A percentile compares a stretch with the other conserved stretches of the same genome.
phyloP scores from a whole-genome alignment of 2,113 vertebrate genomes.

The Podiceps cristatus region DNA sequence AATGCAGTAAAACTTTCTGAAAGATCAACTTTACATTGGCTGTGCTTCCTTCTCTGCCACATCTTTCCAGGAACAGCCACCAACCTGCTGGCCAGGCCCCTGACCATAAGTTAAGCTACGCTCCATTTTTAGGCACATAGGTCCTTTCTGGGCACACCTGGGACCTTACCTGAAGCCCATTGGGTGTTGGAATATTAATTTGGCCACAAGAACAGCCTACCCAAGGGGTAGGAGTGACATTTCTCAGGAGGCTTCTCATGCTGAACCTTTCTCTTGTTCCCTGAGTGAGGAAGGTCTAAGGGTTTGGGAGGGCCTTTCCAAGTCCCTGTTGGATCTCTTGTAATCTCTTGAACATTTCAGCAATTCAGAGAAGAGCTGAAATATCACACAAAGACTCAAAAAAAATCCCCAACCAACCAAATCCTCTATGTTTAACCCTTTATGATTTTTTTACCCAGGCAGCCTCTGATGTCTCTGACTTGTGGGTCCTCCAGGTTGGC shows the following conservation, averaged over 20 bases:
- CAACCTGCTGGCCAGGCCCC: not conserved
- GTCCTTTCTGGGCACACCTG: not conserved
- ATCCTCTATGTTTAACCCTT: not conserved
- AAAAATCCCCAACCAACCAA: not conserved
- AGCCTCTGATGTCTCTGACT: not conserved
- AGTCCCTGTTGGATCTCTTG: not conserved
- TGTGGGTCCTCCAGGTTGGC: not conserved
- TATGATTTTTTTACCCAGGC: not conserved
- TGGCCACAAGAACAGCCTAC: not conserved
- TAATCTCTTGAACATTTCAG: not conserved
- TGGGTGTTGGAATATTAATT: not conserved
- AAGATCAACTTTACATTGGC: not conserved
- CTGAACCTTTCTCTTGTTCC: not conserved
- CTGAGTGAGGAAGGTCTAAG: not conserved
- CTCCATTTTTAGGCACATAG: not conserved
- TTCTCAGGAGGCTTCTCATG: not conserved
- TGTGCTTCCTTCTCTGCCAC: not conserved
- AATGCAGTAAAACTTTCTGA: rapidly evolving
- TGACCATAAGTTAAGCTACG: not conserved
- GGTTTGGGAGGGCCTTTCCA: not conserved
- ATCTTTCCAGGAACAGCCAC: not conserved
- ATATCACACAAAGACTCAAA: not conserved
- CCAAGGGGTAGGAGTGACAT: rapidly evolving
- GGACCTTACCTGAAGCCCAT: not conserved
- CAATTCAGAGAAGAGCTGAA: not conserved